These are phyloP conservation scores for Spilogale gracilis DNA, from an alignment of 2,113 vertebrate genomes.

Conservation along the genomic window DNA sequence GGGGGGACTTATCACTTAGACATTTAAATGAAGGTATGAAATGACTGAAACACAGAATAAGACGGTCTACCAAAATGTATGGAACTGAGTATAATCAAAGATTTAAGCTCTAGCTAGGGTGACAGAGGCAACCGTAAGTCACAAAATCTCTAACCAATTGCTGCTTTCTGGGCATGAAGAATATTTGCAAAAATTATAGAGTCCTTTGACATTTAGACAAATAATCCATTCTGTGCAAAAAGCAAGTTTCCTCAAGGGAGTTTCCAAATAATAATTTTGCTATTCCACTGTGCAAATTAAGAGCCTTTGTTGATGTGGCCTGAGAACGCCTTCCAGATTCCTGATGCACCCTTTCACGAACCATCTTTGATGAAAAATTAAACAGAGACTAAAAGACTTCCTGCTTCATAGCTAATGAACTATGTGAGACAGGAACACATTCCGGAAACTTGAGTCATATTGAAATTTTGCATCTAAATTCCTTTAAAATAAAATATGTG, in stretches of 20 bases:
- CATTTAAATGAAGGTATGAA: background rate
- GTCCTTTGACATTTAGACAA: slow-evolving; percentile 56
- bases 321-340: slow-evolving; percentile 30
- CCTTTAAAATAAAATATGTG: slow-evolving; percentile 37
- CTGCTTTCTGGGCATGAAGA: background rate
- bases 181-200: slow-evolving; percentile 40
- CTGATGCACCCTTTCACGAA: background rate
- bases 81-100: background rate
- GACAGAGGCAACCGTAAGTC: background rate
- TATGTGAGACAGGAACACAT: background rate
- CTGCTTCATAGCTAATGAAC: slow-evolving; percentile 63
- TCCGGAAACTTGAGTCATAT: background rate
- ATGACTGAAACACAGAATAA: background rate
- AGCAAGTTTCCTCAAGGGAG: slow-evolving; percentile 34
- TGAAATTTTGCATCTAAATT: slow-evolving; percentile 29
- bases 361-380: slow-evolving; percentile 79
- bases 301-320: background rate
- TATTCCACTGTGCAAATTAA: slow-evolving; percentile 47
- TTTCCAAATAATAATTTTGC: slow-evolving; percentile 59
- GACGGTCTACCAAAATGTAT: background rate
- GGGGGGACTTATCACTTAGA: background rate
- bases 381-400: slow-evolving; percentile 69
- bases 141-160: background rate
- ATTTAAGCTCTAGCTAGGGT: background rate
- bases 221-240: slow-evolving; percentile 52